phyloP scores from a whole-genome alignment of 2,797 vertebrate species.

The Pantherophis alleghaniensis region DNA sequence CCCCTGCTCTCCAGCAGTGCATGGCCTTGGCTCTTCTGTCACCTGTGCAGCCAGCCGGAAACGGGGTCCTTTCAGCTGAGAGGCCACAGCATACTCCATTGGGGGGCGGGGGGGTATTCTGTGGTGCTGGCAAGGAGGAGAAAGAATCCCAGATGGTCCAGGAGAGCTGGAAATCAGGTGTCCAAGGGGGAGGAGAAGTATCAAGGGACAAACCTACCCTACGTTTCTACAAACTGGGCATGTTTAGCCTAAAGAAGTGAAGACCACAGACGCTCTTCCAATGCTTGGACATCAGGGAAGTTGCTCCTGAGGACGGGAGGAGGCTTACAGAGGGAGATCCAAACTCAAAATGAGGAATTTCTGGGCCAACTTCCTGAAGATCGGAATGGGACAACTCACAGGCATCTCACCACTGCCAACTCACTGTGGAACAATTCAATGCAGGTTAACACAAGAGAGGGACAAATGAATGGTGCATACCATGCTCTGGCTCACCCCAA shows the following conservation, averaged over 20 bases:
- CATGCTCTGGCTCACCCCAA: too few species aligned
- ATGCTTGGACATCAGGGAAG: too few species aligned
- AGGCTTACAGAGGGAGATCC: not conserved
- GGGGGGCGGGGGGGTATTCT: not conserved
- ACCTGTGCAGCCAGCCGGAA: not conserved
- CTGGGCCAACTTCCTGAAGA: not conserved
- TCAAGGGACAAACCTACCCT: not conserved
- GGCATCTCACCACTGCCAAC: too few species aligned
- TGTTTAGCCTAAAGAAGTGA: not conserved
- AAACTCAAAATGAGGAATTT: not conserved
- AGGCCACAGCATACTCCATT: not conserved
- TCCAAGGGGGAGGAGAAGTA: not conserved
- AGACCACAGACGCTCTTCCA: not conserved
- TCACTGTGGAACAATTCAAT: too few species aligned
- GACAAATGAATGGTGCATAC: too few species aligned
- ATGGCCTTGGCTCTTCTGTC: not conserved
- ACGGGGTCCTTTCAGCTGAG: not conserved
- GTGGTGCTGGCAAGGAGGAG: not conserved
- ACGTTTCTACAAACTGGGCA: not conserved
- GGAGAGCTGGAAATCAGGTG: not conserved
- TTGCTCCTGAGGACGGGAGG: not conserved
- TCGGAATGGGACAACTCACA: too few species aligned
- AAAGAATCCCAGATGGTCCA: not conserved
- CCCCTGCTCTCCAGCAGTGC: not conserved
- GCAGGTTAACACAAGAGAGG: too few species aligned